Evolutionary conservation across 2,888 invertebrate genomes (phyloP), one percentile per base, ranked within the genome.

Genomic region (Serrognathus titanus): DNA sequence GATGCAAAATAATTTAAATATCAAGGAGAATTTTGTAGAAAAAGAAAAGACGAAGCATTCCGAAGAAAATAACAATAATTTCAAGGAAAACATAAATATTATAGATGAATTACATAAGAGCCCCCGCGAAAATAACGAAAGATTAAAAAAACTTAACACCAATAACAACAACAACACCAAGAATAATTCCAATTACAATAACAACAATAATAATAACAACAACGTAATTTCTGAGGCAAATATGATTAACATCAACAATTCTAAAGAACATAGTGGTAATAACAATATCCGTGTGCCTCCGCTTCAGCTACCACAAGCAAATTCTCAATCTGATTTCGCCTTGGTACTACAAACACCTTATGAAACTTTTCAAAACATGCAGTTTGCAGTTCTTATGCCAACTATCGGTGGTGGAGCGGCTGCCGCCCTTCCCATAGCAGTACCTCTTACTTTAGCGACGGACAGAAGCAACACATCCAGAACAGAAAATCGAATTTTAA

Each of bases 371-470:
- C 82, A 79, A 68, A 81, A 79, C 60, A 75, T 85, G 68, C 85
- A 85, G 70, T 77, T 85, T 66, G 85, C 85, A 9, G 81, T 86
- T 54, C 71, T 85, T 65, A 80, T 85, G 63, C 83, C 85, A 38
- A 65, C 81, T 72, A 63, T 59, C 55, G 58, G 67, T 53, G 56
- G 67, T 48, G 48, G 63, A 65, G 55, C 70, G 63, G 60, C 79
- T 20, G 63, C 60, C 45, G 51, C 65, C 10, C 53, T 74, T 45
- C 73, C 75, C 8, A 62, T 73, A 49, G 69, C 73, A 4, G 68
- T 73, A 7, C 72, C 76, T 9, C 51, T 74, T 10, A 62, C 62
- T 40, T 51, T 71, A 40, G 52, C 67, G 47, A 58, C 63, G n/a
- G 68, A 68, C 47, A 59, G 66, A 47, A 66, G 63, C 11, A 61